Percentiles rank a stretch among this genome's conserved stretches.
These are phyloP conservation scores for Hydractinia echinata DNA, from an alignment of 30 jellyfish, hydroid and myxozoan genomes.

Conservation along the genomic window DNA sequence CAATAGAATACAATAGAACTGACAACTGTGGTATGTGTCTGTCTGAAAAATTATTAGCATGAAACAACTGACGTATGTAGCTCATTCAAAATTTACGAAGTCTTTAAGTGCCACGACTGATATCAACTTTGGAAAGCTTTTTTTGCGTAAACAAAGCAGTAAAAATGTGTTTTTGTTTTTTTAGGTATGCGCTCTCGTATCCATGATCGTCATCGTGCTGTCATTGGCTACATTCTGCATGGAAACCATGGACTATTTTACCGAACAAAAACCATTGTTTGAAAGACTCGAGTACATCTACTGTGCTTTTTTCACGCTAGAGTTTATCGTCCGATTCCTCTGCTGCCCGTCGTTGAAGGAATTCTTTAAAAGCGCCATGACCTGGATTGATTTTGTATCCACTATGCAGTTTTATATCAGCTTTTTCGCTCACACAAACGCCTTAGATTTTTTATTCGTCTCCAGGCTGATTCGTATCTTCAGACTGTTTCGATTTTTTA, in stretches of 20 bases:
- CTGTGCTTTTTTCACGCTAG: conserved; percentile 89
- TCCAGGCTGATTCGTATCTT: conserved; percentile 74
- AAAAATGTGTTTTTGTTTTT: not conserved
- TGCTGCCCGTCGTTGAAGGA: conserved; percentile 74
- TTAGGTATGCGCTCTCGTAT: conserved; percentile 71
- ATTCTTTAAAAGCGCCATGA: conserved; percentile 62
- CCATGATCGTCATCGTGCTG: conserved; percentile 64
- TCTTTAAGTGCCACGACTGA: not conserved
- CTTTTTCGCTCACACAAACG: conserved; percentile 61
- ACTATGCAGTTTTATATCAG: conserved; percentile 77
- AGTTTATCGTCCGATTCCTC: conserved; percentile 58
- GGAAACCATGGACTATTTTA: conserved; percentile 72
- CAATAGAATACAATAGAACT: too few relatives aligned
- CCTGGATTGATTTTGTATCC: conserved; percentile 88
- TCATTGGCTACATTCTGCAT: conserved; percentile 90
- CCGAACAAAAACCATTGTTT: conserved; percentile 33
- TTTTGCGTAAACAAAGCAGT: not conserved
- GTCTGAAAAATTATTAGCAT: too few relatives aligned
- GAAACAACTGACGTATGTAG: too few relatives aligned
- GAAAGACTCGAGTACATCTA: conserved; percentile 65
- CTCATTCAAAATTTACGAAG: not conserved
- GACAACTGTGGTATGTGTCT: too few relatives aligned
- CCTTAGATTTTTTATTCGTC: conserved; percentile 78
- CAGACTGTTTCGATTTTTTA: conserved; percentile 90
- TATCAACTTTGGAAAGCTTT: not conserved